Evolutionary conservation across 2,113 vertebrate genomes (phyloP), one percentile per base, ranked within the genome.

Genomic region (Echinops telfairi): DNA sequence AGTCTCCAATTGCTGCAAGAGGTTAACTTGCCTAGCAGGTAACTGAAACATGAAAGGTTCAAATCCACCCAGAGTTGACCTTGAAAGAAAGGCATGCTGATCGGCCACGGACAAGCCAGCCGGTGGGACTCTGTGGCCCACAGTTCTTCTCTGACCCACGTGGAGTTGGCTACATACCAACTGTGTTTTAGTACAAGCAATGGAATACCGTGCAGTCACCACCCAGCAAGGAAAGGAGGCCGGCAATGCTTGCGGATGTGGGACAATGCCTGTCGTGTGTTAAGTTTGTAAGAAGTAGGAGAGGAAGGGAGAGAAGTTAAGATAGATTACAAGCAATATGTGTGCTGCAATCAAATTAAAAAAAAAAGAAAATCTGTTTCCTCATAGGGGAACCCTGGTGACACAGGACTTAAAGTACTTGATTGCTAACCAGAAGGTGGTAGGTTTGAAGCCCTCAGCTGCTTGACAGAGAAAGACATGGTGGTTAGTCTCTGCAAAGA

Each of bases 281-380:
- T 64, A 31, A 43, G 23, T 64, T 78, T 96, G 93, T 58, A 15
- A 73, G 77, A 80, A 86, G 25, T 58, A 58, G 80, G 25, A 80
- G 73, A 92, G 4, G 38, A 88, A 40, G 20, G 64, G 31, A 81
- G 43, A 62, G 6, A n/a, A 25, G 38, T 15, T 33, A 68, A 33
- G 5, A 53, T 6, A 83, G n/a, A 47, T 80, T 33, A 1, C 29
- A 93, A 92, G 47, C 20, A 53, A 71, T 36, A 17, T 64, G 23
- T 71, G 58, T 86, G 73, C 79, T 78, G 68, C 77, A 71, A 88
- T 92, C 62, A 86, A 62, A 88, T 53, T 94, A 86, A 53, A 64
- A 70, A 64, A 70, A 93, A 89, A 58, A 16, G 38, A 62, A 38
- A 57, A n/a, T 73, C 38, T 29, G 22, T 38, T 81, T 66, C 57